Evolutionary conservation across 2,113 vertebrate genomes (phyloP).

Genomic region (Hydropotes inermis): DNA sequence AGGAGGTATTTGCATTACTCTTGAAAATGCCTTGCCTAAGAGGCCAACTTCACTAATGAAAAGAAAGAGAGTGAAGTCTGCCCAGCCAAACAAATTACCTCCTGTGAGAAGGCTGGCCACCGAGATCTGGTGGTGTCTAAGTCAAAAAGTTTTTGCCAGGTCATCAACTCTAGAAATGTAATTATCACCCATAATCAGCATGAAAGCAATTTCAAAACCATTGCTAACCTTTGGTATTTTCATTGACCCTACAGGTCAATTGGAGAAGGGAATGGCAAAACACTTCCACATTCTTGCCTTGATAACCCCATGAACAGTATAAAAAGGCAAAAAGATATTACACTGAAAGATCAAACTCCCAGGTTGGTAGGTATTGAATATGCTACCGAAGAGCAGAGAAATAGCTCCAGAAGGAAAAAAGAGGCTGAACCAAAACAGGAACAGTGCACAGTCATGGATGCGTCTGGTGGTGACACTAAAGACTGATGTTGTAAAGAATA

Average conservation of each 20-base stretch:
- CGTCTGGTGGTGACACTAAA: background rate
- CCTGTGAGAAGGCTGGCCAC: background rate
- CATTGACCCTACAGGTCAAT: background rate
- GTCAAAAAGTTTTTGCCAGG: background rate
- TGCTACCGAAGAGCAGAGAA: background rate
- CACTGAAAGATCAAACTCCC: background rate
- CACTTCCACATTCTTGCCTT: background rate
- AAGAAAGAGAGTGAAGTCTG: background rate
- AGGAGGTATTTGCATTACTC: conserved; percentile 45
- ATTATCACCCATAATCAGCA: conserved; percentile 27
- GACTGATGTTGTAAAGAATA: background rate
- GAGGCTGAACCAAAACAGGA: too few relatives aligned
- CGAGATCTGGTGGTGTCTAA: background rate
- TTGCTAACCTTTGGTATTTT: conserved; percentile 1
- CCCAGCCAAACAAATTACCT: conserved; percentile 45
- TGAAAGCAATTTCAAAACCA: conserved; percentile 38
- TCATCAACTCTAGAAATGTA: conserved; percentile 1
- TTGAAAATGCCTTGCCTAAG: conserved; percentile 45
- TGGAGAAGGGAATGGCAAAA: background rate
- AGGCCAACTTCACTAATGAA: conserved; percentile 53
- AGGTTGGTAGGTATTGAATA: background rate
- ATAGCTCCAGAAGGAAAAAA: background rate
- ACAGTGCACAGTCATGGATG: background rate
- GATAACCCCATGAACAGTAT: background rate
- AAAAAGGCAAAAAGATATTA: background rate